Conservation (phyloP, 2,888 invertebrate genomes). For the Tholera decimalis region DNA sequence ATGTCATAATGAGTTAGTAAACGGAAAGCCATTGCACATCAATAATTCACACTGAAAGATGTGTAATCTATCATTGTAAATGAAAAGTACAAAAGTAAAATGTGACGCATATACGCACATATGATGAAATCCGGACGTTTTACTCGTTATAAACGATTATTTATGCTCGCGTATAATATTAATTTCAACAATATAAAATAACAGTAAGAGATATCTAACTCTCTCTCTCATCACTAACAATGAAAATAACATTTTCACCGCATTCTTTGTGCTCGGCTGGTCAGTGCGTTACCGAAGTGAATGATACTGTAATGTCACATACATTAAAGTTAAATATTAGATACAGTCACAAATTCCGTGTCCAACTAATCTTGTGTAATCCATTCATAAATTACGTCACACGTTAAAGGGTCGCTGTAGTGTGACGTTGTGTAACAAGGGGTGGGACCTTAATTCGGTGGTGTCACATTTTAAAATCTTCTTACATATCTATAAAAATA, state of each 20-base stretch:
- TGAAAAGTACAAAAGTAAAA: conserved; percentile 17
- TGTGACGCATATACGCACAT: too few relatives aligned
- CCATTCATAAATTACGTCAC: too few relatives aligned
- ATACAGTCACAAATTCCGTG: neutral
- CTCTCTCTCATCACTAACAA: too few relatives aligned
- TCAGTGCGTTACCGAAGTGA: conserved; percentile 14
- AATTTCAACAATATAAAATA: conserved; percentile 39
- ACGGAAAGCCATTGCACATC: neutral
- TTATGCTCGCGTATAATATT: conserved; percentile 23
- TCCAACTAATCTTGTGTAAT: too few relatives aligned
- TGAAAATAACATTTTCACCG: conserved; percentile 38
- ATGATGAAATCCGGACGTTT: conserved; percentile 27
- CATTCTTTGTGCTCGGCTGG: conserved; percentile 36
- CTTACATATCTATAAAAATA: too few relatives aligned
- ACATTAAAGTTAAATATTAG: neutral
- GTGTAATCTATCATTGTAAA: conserved; percentile 10
- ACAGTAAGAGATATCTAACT: too few relatives aligned
- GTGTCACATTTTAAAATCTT: too few relatives aligned
- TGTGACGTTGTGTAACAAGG: too few relatives aligned
- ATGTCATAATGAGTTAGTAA: neutral
- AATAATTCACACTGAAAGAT: conserved; percentile 7
- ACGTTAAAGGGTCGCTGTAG: too few relatives aligned
- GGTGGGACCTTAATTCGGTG: too few relatives aligned
- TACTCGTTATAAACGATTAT: conserved; percentile 9
- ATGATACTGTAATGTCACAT: conserved; percentile 29